Evolutionary conservation across 2,113 vertebrate species (phyloP).

Genomic region (Triplophysa rosa): DNA sequence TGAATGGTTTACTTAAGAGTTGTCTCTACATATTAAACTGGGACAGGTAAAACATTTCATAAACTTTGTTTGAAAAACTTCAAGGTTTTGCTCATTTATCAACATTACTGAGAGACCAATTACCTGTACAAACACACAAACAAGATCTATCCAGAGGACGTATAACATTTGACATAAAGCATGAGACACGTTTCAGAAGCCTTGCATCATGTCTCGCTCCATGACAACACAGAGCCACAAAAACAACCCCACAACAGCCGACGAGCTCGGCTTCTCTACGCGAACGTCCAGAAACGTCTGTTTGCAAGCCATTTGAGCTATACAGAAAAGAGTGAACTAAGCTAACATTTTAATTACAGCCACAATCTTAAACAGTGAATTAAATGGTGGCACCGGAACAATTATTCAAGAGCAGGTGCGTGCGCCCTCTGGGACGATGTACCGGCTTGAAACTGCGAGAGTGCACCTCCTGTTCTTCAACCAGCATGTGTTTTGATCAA

Average conservation of each 20-base stretch:
- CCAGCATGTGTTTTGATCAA: constrained; percentile 37
- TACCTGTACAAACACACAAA: constrained; percentile 45
- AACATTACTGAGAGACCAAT: constrained; percentile 36
- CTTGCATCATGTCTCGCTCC: constrained; percentile 55
- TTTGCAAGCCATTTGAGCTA: constrained; percentile 31
- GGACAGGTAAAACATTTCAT: neutral
- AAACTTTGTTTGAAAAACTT: too few relatives aligned
- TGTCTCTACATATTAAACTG: neutral
- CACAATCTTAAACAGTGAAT: constrained; percentile 55
- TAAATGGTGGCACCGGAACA: constrained; percentile 45
- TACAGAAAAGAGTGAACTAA: constrained; percentile 42
- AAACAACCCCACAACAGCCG: constrained; percentile 17
- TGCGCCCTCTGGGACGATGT: constrained; percentile 50
- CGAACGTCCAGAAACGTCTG: constrained; percentile 35
- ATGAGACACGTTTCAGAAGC: constrained; percentile 45
- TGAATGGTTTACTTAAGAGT: too few relatives aligned
- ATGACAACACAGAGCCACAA: constrained; percentile 43
- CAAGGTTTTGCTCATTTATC: neutral
- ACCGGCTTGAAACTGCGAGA: constrained; percentile 48
- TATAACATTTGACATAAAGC: constrained; percentile 2
- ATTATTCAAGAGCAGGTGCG: constrained; percentile 56
- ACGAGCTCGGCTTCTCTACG: constrained; percentile 14
- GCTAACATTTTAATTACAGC: constrained; percentile 62
- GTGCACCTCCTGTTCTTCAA: constrained; percentile 48
- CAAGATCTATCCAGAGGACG: constrained; percentile 21